Percentiles rank a stretch among this genome's conserved stretches.
phyloP scores from a whole-genome alignment of 2,888 invertebrate genomes.

The Apodemia hepburni region DNA sequence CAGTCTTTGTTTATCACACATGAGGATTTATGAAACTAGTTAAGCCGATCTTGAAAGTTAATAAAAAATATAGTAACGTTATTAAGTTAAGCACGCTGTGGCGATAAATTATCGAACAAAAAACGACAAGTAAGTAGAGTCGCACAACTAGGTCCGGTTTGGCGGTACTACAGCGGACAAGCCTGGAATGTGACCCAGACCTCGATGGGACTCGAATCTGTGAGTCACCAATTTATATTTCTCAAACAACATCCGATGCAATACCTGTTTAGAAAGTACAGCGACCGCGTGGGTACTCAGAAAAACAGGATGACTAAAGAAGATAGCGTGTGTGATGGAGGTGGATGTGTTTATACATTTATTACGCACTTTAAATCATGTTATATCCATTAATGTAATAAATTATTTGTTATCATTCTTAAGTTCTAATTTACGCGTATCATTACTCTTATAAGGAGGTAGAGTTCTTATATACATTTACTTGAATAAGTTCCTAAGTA shows the following conservation, averaged over 20 bases:
- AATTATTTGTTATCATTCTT: slow-evolving; percentile 22
- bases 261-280: slow-evolving; percentile 58
- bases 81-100: slow-evolving; percentile 18
- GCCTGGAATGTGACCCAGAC: slow-evolving; percentile 76
- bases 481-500: too few species aligned
- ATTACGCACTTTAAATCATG: slow-evolving; percentile 10
- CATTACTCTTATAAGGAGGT: not conserved
- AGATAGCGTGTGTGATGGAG: slow-evolving; percentile 18
- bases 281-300: slow-evolving; percentile 57
- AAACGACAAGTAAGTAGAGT: slow-evolving; percentile 27
- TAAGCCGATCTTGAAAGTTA: not conserved
- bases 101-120: slow-evolving; percentile 26
- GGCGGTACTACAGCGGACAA: slow-evolving; percentile 35
- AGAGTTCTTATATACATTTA: too few species aligned
- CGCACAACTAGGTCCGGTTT: slow-evolving; percentile 43
- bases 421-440: not conserved
- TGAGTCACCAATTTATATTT: slow-evolving; percentile 59
- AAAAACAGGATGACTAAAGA: slow-evolving; percentile 40
- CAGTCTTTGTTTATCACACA: not conserved
- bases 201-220: slow-evolving; percentile 55
- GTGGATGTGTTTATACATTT: slow-evolving; percentile 14
- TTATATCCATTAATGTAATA: not conserved
- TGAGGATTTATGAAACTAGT: not conserved
- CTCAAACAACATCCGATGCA: slow-evolving; percentile 39
- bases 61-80: slow-evolving; percentile 12